Evolutionary conservation across 2,113 vertebrate species (phyloP), one percentile per base, ranked within the genome.

Genomic region (Pedionomus torquatus): DNA sequence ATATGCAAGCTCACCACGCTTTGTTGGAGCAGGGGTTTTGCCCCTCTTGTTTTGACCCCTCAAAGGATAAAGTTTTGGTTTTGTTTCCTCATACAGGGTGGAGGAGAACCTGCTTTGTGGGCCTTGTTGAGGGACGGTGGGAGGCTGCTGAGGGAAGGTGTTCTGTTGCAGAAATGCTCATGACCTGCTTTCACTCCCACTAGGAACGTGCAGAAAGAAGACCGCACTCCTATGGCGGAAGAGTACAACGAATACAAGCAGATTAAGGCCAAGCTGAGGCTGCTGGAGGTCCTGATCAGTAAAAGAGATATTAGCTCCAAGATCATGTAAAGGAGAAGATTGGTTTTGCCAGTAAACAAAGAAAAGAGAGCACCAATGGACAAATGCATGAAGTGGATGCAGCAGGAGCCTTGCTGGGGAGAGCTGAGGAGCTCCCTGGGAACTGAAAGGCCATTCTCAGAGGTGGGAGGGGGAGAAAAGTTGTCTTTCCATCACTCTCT

Each of bases 211-310:
- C 99, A 99, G 97, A 99, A 99, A 95, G 99, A 99, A 96, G 99
- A 99, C 91, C 99, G 99, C 78, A 94, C 98, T 72, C 99, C 99
- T 2, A 97, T 99, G 98, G 98, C 99, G 5, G 98, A 98, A 77
- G 99, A 99, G 48, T 99, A 99, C 98, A 99, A 94, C 2, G 99
- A 99, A 91, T 99, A 99, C 98, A 99, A 99, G 96, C 99, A 99
- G 58, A 94, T 99, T 30, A 99, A 99, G 95, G 99, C 99, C 46
- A 99, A 99, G 89, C 98, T 99, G 75, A 97, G 98, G 93, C 98
- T 99, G 43, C 97, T 99, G 97, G 99, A 99, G 89, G 99, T 99
- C 83, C 98, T 99, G 86, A 99, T 99, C 98, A 99, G 99, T 98
- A 99, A 99, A 98, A 98, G 99, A 98, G 99, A 99, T 97, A 96